Evolutionary conservation across 2,888 invertebrate species (phyloP).

Genomic region (Cryptus viduatorius): DNA sequence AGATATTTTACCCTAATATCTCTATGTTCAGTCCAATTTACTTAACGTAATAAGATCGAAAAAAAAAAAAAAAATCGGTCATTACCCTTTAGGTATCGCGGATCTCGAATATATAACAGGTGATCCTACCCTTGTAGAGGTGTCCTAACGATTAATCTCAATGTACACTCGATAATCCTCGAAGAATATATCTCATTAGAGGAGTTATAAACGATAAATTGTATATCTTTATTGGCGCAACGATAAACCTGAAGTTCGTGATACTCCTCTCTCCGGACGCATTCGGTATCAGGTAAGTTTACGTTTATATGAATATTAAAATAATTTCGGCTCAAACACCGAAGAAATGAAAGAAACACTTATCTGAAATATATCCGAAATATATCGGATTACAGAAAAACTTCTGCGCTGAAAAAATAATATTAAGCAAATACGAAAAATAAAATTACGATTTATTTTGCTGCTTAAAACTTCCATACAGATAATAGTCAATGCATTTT

Average conservation of each 20-base stretch:
- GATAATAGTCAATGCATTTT: background rate
- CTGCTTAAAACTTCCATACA: background rate
- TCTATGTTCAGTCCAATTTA: constrained; percentile 56
- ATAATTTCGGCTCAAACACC: background rate
- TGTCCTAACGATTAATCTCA: constrained; percentile 65
- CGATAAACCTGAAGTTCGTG: constrained; percentile 6
- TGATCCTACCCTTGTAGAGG: constrained; percentile 59
- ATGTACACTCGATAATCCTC: constrained; percentile 67
- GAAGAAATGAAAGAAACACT: background rate
- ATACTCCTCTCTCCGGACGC: background rate
- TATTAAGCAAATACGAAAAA: background rate
- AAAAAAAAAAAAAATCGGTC: constrained; percentile 31
- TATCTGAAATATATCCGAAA: background rate
- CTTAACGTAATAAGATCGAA: constrained; percentile 27
- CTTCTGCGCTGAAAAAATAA: background rate
- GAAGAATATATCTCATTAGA: constrained; percentile 66
- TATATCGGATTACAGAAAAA: background rate
- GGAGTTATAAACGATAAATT: constrained; percentile 48
- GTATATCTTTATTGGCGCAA: constrained; percentile 47
- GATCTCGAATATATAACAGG: constrained; percentile 54
- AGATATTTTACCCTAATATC: constrained; percentile 42
- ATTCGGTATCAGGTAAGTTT: constrained; percentile 46
- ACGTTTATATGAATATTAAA: background rate
- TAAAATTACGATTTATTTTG: background rate
- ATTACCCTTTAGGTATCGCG: constrained; percentile 52